These are phyloP conservation scores for Myrmecophaga tridactyla DNA, from an alignment of 2,113 vertebrate genomes.

Conservation along the genomic window DNA sequence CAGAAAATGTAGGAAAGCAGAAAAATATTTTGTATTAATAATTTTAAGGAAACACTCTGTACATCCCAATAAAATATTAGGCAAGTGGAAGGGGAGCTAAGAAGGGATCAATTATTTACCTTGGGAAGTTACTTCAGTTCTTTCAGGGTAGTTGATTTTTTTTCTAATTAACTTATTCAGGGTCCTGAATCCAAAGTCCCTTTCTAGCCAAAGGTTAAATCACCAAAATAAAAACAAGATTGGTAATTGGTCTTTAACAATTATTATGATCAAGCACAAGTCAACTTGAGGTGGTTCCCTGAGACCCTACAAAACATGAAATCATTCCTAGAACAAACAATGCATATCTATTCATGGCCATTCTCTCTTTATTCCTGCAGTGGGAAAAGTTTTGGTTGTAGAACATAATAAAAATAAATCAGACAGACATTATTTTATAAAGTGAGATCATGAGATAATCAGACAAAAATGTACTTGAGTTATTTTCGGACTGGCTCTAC, in stretches of 20 bases:
- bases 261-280: background rate
- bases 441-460: slow-evolving; percentile 2
- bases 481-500: background rate
- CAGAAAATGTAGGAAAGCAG: background rate
- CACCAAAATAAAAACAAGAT: background rate
- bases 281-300: background rate
- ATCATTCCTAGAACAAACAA: background rate
- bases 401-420: slow-evolving; percentile 56
- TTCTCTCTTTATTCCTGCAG: background rate
- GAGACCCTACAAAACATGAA: slow-evolving; percentile 12
- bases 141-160: background rate
- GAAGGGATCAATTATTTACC: background rate
- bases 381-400: background rate
- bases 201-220: slow-evolving; percentile 16
- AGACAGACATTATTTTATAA: slow-evolving; percentile 13
- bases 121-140: background rate
- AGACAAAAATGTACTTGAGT: background rate
- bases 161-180: background rate
- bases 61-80: background rate
- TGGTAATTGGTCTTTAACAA: background rate
- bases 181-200: background rate
- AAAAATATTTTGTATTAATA: background rate
- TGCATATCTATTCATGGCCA: background rate
- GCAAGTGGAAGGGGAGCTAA: background rate
- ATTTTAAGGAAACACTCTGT: background rate